Percentiles rank a stretch among this genome's conserved stretches.
phyloP scores from a whole-genome alignment of 2,888 invertebrate genomes.

The Standfussiana lucernea region DNA sequence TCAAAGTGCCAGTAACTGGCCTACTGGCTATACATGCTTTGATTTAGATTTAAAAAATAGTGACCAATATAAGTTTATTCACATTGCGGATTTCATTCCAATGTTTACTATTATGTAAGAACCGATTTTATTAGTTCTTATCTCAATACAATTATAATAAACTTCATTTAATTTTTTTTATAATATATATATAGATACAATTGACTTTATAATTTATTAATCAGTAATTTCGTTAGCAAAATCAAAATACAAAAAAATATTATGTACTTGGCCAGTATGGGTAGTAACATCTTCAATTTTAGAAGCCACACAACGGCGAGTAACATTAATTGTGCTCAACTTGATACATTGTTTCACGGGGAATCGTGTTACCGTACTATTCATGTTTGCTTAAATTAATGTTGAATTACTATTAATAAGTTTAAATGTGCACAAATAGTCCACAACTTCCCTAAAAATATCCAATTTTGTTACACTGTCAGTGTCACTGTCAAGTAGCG shows the following conservation, averaged over 20 bases:
- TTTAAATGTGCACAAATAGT: background rate
- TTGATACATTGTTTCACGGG: constrained; percentile 61
- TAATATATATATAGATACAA: background rate
- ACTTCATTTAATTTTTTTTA: background rate
- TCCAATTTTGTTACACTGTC: background rate
- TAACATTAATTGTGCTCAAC: constrained; percentile 58
- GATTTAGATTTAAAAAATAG: background rate
- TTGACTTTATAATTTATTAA: background rate
- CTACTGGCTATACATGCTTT: background rate
- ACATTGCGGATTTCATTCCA: background rate
- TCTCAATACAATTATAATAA: background rate
- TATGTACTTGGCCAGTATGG: constrained; percentile 85
- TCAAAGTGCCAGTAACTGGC: background rate
- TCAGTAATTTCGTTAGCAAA: background rate
- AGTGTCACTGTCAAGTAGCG: background rate
- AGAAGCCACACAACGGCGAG: constrained; percentile 75
- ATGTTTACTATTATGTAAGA: constrained; percentile 52
- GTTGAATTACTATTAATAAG: background rate
- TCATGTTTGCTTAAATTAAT: constrained; percentile 63
- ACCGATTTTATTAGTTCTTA: background rate
- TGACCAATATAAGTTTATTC: background rate
- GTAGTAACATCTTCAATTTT: constrained; percentile 79
- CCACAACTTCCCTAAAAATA: background rate
- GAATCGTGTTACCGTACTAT: constrained; percentile 61
- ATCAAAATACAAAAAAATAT: background rate